A percentile compares a stretch with the other conserved stretches of the same genome.
Conservation (phyloP, 2,797 vertebrate genomes). For the Echeneis naucrates region DNA sequence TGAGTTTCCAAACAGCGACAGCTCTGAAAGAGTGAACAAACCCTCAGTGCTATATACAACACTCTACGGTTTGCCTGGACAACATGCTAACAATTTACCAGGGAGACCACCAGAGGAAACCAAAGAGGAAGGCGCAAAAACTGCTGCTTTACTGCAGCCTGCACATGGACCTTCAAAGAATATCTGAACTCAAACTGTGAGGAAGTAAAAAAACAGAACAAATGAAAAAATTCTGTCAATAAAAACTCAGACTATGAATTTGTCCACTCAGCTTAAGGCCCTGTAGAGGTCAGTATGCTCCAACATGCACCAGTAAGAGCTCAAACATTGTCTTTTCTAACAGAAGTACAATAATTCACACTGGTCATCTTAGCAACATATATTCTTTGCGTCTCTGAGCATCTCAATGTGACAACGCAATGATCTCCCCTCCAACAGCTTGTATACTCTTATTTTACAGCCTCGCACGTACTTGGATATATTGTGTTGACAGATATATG, state of each 20-base stretch:
- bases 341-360: slow-evolving; percentile 26
- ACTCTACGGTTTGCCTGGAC: slow-evolving; percentile 29
- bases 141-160: neutral
- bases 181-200: neutral
- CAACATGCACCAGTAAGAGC: slow-evolving; percentile 17
- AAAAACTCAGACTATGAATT: neutral
- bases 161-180: neutral
- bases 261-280: slow-evolving; percentile 9
- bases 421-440: slow-evolving; percentile 36
- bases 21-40: slow-evolving; percentile 55
- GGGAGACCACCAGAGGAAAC: slow-evolving; percentile 67
- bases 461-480: slow-evolving; percentile 25
- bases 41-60: slow-evolving; percentile 65
- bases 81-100: slow-evolving; percentile 71
- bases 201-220: neutral
- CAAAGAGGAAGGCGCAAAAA: slow-evolving; percentile 10
- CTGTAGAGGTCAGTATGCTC: slow-evolving; percentile 70
- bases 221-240: neutral
- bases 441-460: slow-evolving; percentile 56
- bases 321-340: neutral
- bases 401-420: slow-evolving; percentile 45
- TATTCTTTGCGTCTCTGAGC: slow-evolving; percentile 28
- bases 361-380: slow-evolving; percentile 31
- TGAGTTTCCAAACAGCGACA: slow-evolving; percentile 65
- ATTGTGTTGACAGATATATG: slow-evolving; percentile 69